Evolutionary conservation across 1,140 invertebrate genomes (phyloP).

Genomic region (Bacillus rossius): DNA sequence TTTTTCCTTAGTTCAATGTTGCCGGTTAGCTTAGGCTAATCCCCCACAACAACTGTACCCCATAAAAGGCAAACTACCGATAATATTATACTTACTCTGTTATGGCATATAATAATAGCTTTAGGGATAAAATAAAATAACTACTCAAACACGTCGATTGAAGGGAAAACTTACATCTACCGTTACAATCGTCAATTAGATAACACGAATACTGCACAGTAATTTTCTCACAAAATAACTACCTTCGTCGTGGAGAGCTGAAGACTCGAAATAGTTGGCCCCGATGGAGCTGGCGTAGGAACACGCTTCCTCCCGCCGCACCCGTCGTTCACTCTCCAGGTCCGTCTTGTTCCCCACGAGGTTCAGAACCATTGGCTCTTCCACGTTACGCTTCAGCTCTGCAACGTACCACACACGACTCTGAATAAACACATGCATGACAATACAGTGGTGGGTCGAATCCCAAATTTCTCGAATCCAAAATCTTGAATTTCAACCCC

Average conservation of each 20-base stretch:
- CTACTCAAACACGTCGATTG: background rate
- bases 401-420: slow-evolving; percentile 6
- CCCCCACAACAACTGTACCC: too few relatives aligned
- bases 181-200: too few relatives aligned
- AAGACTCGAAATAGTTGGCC: slow-evolving; percentile 79
- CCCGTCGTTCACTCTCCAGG: slow-evolving; percentile 54
- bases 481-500: too few relatives aligned
- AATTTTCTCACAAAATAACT: slow-evolving; percentile 17
- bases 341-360: slow-evolving; percentile 86
- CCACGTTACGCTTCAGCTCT: slow-evolving; percentile 70
- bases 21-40: too few relatives aligned
- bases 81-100: too few relatives aligned
- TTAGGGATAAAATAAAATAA: background rate
- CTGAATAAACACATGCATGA: too few relatives aligned
- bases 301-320: slow-evolving; percentile 60
- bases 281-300: slow-evolving; percentile 75
- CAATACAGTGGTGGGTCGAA: too few relatives aligned
- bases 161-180: background rate
- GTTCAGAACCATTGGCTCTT: slow-evolving; percentile 65
- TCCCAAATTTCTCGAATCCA: too few relatives aligned
- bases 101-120: too few relatives aligned
- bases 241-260: slow-evolving; percentile 69
- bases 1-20: too few relatives aligned
- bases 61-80: too few relatives aligned
- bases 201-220: slow-evolving; percentile 1